Evolutionary conservation across 2,888 invertebrate species (phyloP).

Genomic region (Reticulitermes lucifugus): DNA sequence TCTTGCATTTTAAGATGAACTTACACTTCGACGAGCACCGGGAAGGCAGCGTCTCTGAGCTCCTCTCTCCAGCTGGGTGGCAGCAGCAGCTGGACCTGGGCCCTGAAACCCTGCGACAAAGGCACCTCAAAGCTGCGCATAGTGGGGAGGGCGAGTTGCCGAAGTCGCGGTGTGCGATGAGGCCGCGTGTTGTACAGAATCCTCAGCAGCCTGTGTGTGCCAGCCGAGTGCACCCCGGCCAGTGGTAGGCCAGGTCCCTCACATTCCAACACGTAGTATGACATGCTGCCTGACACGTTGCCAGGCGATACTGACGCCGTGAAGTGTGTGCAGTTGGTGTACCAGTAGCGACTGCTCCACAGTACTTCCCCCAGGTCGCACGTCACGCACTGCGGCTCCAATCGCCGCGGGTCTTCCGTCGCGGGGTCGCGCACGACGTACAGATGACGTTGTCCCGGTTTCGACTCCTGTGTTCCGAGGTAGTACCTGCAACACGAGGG

Average conservation of each 20-base stretch:
- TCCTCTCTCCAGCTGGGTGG: constrained; percentile 92
- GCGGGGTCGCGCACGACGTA: constrained; percentile 86
- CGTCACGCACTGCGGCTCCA: constrained; percentile 86
- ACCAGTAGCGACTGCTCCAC: constrained; percentile 79
- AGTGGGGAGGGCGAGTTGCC: constrained; percentile 85
- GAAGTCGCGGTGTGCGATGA: constrained; percentile 71
- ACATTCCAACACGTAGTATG: constrained; percentile 84
- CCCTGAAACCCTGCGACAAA: constrained; percentile 84
- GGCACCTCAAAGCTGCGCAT: constrained; percentile 87
- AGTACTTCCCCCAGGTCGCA: constrained; percentile 82
- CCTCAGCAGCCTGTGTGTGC: constrained; percentile 79
- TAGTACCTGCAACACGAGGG: constrained; percentile 62
- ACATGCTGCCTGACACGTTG: constrained; percentile 52
- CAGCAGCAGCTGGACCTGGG: constrained; percentile 88
- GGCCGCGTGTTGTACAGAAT: constrained; percentile 80
- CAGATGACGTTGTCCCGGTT: constrained; percentile 88
- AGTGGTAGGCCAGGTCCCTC: constrained; percentile 92
- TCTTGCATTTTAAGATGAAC: constrained; percentile 58
- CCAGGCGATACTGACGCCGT: constrained; percentile 74
- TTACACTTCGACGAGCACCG: constrained; percentile 89
- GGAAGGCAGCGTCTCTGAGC: constrained; percentile 86
- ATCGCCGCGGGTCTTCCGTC: constrained; percentile 72
- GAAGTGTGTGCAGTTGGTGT: constrained; percentile 90
- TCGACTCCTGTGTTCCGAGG: constrained; percentile 82
- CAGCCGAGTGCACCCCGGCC: constrained; percentile 80